These are phyloP conservation scores for Siphamia tubifer DNA, from an alignment of 2,113 vertebrate genomes.

Conservation along the genomic window DNA sequence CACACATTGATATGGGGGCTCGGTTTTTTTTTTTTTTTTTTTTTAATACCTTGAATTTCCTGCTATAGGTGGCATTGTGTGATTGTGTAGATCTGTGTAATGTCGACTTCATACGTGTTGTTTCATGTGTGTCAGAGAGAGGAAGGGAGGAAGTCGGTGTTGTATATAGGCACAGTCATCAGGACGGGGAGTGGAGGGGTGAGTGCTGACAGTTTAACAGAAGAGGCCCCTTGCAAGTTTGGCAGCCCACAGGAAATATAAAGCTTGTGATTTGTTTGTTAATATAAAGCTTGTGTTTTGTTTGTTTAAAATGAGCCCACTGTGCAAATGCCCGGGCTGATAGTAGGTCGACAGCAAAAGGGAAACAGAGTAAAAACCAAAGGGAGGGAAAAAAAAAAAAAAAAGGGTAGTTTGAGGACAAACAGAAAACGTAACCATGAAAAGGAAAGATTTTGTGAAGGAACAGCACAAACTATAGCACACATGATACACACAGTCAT, in stretches of 20 bases:
- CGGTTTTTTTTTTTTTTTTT: background rate
- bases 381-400: no score
- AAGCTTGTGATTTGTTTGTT: constrained; percentile 56
- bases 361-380: background rate
- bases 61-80: constrained; percentile 49
- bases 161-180: constrained; percentile 5
- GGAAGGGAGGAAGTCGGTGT: constrained; percentile 26
- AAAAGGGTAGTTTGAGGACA: constrained; percentile 19
- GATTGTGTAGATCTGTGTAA: constrained; percentile 36
- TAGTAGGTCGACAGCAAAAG: background rate
- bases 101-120: background rate
- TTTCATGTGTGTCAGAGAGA: background rate
- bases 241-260: constrained; percentile 63
- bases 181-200: constrained; percentile 30
- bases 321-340: constrained; percentile 10
- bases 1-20: background rate
- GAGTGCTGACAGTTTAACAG: constrained; percentile 72
- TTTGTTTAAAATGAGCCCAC: constrained; percentile 48
- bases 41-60: constrained; percentile 7
- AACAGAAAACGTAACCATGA: background rate
- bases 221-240: constrained; percentile 52
- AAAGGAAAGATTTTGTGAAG: background rate
- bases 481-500: background rate
- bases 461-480: background rate
- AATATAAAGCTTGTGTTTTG: constrained; percentile 53